These are phyloP conservation scores for Ferrisia virgata DNA, from an alignment of 2,888 invertebrate species.

Conservation along the genomic window DNA sequence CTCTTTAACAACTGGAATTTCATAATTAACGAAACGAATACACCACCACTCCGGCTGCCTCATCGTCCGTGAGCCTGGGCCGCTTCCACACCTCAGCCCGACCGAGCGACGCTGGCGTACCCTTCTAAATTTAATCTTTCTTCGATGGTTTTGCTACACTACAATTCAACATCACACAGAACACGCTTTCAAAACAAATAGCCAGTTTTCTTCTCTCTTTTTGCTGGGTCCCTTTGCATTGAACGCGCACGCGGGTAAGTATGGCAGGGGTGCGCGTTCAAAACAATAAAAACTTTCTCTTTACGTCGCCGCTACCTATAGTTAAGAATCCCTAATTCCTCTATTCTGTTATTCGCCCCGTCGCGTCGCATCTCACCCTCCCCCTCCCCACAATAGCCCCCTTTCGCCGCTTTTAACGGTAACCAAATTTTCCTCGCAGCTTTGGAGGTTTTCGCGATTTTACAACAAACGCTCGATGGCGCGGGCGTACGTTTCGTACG, in stretches of 20 bases:
- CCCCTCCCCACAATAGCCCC: too few relatives aligned
- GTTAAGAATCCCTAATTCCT: neutral
- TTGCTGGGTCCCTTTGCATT: neutral
- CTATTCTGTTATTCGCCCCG: neutral
- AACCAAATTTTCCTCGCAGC: neutral
- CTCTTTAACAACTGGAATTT: neutral
- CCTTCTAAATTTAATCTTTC: neutral
- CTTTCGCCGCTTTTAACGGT: neutral
- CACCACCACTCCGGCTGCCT: too few relatives aligned
- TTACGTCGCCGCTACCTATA: neutral
- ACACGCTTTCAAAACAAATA: neutral
- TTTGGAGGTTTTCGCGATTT: neutral
- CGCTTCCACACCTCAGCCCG: neutral
- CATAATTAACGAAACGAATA: neutral
- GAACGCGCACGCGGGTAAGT: neutral
- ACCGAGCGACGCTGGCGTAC: neutral
- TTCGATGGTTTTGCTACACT: neutral
- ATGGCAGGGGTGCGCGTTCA: neutral
- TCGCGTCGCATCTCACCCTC: too few relatives aligned
- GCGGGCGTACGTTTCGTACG: neutral
- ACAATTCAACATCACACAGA: neutral
- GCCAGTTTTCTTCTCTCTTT: neutral
- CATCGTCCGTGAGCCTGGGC: too few relatives aligned
- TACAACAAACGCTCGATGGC: neutral
- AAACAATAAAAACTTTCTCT: neutral